Percentiles rank a stretch among this genome's conserved stretches.
These are phyloP conservation scores for Eudyptes chrysolophus DNA, from an alignment of 2,113 vertebrate species.

Conservation along the genomic window DNA sequence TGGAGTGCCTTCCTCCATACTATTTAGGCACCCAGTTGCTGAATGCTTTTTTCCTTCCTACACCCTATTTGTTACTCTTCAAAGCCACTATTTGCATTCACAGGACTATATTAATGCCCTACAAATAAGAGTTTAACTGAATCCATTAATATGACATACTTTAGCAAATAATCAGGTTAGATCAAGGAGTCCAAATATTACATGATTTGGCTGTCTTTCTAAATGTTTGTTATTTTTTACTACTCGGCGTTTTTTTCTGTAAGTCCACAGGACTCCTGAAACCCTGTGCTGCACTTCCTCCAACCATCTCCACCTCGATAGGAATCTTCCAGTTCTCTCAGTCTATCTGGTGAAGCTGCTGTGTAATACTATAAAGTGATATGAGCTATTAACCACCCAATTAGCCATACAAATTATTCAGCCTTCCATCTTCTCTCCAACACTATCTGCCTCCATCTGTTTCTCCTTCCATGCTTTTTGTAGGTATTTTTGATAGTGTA, in stretches of 20 bases:
- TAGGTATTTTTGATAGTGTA: background rate
- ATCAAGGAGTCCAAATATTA: background rate
- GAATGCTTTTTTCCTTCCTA: background rate
- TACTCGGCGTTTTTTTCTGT: background rate
- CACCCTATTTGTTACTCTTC: background rate
- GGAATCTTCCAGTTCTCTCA: background rate
- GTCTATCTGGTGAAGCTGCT: background rate
- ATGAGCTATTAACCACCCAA: background rate
- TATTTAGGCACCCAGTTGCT: background rate
- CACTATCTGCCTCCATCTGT: background rate
- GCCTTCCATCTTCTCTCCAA: background rate
- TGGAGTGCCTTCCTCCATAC: background rate
- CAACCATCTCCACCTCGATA: fast-evolving
- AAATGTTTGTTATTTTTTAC: background rate
- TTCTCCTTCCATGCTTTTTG: background rate
- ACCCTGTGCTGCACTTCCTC: background rate
- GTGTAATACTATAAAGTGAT: background rate
- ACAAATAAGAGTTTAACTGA: background rate
- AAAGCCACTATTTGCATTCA: background rate
- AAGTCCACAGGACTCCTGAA: background rate
- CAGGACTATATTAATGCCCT: background rate
- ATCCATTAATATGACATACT: background rate
- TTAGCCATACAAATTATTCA: conserved; percentile 2
- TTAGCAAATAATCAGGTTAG: background rate
- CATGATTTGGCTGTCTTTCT: background rate